Evolutionary conservation across 1,140 invertebrate genomes (phyloP).

Genomic region (Tribolium castaneum): DNA sequence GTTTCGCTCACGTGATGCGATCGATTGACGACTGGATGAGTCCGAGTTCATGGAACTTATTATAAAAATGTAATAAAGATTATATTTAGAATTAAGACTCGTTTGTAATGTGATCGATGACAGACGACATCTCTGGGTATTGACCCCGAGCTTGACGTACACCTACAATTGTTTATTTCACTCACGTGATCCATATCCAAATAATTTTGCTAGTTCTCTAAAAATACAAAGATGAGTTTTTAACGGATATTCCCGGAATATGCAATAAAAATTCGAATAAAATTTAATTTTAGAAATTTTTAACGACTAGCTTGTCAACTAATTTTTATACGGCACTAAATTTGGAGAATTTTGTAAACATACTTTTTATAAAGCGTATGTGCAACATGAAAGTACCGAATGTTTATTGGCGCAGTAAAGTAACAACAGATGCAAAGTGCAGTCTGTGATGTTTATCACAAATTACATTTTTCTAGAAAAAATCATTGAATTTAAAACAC

Average conservation of each 20-base stretch:
- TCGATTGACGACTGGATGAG: not conserved
- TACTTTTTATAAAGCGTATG: too few relatives aligned
- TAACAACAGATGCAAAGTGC: too few relatives aligned
- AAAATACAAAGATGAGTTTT: not conserved
- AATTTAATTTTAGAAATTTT: slow-evolving; percentile 9
- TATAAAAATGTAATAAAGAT: slow-evolving; percentile 23
- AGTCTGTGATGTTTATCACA: too few relatives aligned
- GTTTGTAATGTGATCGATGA: not conserved
- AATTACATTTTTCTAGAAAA: too few relatives aligned
- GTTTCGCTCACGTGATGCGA: slow-evolving; percentile 1
- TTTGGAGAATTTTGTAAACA: too few relatives aligned
- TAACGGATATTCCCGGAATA: not conserved
- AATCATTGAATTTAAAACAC: not conserved
- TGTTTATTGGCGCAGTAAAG: too few relatives aligned
- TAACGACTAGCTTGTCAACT: not conserved
- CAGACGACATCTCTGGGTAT: slow-evolving; percentile 19
- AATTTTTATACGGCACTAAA: not conserved
- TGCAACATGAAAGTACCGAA: not conserved
- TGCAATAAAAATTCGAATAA: slow-evolving; percentile 16
- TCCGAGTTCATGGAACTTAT: slow-evolving; percentile 16
- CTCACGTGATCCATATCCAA: slow-evolving; percentile 5
- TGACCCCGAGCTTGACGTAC: slow-evolving; percentile 1
- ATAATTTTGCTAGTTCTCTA: slow-evolving; percentile 8
- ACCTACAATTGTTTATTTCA: slow-evolving; percentile 22
- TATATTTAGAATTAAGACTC: not conserved